phyloP scores from a whole-genome alignment of 2,113 vertebrate genomes.

The Hydrolagus affinis region DNA sequence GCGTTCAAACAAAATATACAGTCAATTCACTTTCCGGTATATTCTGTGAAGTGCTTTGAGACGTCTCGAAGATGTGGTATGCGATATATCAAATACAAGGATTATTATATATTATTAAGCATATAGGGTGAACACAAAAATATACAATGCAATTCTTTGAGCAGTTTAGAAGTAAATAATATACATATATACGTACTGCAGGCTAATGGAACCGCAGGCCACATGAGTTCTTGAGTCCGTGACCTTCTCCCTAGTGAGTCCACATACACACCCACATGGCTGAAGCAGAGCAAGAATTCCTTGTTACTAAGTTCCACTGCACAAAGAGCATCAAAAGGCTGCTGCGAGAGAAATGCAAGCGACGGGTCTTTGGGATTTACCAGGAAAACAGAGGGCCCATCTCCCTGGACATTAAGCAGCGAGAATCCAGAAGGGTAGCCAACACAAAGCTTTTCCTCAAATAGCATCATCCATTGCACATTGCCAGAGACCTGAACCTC shows the following conservation, averaged over 20 bases:
- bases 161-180: too few species aligned
- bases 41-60: too few species aligned
- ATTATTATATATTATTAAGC: not conserved
- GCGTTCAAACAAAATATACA: too few species aligned
- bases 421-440: constrained; percentile 91
- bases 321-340: constrained; percentile 82
- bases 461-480: constrained; percentile 83
- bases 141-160: not conserved
- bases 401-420: constrained; percentile 83
- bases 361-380: constrained; percentile 82
- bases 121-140: not conserved
- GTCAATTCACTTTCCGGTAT: too few species aligned
- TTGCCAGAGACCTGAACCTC: constrained; percentile 76
- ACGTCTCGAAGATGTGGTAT: too few species aligned
- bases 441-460: constrained; percentile 81
- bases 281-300: constrained; percentile 94
- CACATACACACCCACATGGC: constrained; percentile 88
- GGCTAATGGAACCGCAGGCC: constrained; percentile 83
- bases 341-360: constrained; percentile 82
- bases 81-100: not conserved
- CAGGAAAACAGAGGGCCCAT: constrained; percentile 81
- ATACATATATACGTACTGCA: constrained; percentile 74
- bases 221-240: constrained; percentile 89
- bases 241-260: constrained; percentile 83
- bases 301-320: constrained; percentile 72